A percentile compares a stretch with the other conserved stretches of the same genome.
phyloP scores from a whole-genome alignment of 2,797 vertebrate genomes.

The Poecilia picta region DNA sequence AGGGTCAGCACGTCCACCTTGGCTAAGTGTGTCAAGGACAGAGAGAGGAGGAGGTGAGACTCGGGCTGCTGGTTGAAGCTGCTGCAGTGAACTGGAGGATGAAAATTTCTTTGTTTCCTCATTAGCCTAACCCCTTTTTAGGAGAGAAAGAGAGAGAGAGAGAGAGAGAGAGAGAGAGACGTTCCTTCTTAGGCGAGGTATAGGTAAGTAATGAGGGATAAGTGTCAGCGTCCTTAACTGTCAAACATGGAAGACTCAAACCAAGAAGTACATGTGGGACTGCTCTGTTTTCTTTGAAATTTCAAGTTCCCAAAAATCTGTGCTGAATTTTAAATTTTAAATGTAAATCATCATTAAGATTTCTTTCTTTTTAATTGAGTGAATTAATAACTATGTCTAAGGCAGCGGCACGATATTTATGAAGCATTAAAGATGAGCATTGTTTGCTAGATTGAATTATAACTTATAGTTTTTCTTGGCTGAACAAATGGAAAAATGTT shows the following conservation, averaged over 20 bases:
- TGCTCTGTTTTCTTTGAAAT: constrained; percentile 32
- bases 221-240: constrained; percentile 26
- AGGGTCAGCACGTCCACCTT: constrained; percentile 83
- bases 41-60: constrained; percentile 55
- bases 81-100: constrained; percentile 29
- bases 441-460: constrained; percentile 36
- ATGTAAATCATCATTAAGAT: constrained; percentile 13
- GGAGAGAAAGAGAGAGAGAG: neutral
- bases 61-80: constrained; percentile 39
- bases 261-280: constrained; percentile 3
- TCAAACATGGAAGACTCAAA: constrained; percentile 38
- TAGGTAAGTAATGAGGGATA: constrained; percentile 31
- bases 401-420: constrained; percentile 40
- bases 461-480: constrained; percentile 38
- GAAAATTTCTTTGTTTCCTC: constrained; percentile 38
- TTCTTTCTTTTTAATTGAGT: constrained; percentile 21
- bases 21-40: constrained; percentile 85
- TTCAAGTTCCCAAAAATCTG: constrained; percentile 15
- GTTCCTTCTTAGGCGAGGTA: constrained; percentile 26
- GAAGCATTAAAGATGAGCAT: constrained; percentile 43
- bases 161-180: neutral
- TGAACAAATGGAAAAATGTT: constrained; percentile 26
- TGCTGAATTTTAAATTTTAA: constrained; percentile 7
- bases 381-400: constrained; percentile 36
- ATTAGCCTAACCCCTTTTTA: constrained; percentile 5